Conservation (phyloP, 2,797 vertebrate genomes). For the Cephalopachus bancanus region DNA sequence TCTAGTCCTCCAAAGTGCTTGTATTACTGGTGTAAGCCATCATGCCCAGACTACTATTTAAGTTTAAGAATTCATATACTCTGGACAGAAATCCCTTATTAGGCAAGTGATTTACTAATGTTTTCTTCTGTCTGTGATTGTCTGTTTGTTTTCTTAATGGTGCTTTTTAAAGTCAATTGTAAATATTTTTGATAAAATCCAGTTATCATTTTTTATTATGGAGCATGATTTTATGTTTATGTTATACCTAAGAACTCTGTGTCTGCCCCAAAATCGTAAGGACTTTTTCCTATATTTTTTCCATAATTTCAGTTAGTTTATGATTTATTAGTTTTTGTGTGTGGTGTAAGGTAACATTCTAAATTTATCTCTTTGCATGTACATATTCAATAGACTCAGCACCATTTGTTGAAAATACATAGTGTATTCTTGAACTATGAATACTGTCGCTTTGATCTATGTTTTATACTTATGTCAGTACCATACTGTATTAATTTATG, state of each 20-base stretch:
- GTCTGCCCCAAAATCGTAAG: background rate
- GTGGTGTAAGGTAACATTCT: background rate
- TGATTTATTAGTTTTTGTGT: background rate
- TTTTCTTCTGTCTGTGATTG: background rate
- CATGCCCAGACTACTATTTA: background rate
- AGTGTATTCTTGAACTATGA: conserved; percentile 45
- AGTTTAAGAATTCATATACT: conserved; percentile 31
- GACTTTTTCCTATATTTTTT: conserved; percentile 10
- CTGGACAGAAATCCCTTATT: background rate
- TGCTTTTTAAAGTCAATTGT: conserved; percentile 9
- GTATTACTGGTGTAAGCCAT: no score
- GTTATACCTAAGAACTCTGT: background rate
- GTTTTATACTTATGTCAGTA: background rate
- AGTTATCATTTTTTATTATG: background rate
- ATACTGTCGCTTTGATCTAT: background rate
- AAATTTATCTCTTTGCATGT: background rate
- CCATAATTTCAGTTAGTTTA: background rate
- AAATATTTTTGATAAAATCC: background rate
- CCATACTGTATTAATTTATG: background rate
- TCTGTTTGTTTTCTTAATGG: conserved; percentile 16
- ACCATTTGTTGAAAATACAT: background rate
- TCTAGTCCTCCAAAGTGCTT: no score
- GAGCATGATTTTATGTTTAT: background rate
- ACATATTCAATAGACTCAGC: background rate
- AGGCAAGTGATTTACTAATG: background rate